Conservation (phyloP, 23 tunicate genomes). For the Oikopleura dioica region DNA sequence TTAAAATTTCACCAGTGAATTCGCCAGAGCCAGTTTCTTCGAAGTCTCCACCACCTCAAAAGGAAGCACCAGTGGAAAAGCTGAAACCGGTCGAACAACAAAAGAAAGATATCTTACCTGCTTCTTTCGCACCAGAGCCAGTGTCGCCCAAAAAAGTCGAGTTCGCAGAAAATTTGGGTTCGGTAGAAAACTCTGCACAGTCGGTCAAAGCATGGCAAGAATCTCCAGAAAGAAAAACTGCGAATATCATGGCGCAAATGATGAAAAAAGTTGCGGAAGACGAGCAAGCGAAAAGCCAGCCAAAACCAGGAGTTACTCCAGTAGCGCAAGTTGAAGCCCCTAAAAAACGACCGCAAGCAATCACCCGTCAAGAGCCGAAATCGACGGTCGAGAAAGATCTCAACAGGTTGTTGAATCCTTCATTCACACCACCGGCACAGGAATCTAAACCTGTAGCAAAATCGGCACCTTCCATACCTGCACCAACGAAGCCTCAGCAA, state of each 20-base stretch:
- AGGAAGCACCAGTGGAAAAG: too few relatives aligned
- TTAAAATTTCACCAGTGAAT: too few relatives aligned
- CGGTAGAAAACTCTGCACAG: background rate
- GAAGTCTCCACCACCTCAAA: too few relatives aligned
- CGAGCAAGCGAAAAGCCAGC: background rate
- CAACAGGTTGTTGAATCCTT: too few relatives aligned
- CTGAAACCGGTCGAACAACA: too few relatives aligned
- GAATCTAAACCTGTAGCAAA: background rate
- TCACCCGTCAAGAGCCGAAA: too few relatives aligned
- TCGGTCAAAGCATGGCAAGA: background rate
- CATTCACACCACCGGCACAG: background rate
- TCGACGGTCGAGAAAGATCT: too few relatives aligned
- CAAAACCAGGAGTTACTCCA: background rate
- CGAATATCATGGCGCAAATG: background rate
- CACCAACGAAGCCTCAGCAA: background rate
- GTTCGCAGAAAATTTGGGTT: background rate
- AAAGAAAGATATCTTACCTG: too few relatives aligned
- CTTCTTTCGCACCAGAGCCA: background rate
- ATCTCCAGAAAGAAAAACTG: background rate
- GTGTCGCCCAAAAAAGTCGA: background rate
- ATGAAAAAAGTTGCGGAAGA: background rate
- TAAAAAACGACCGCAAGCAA: too few relatives aligned
- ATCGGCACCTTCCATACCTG: background rate
- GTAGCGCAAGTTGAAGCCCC: too few relatives aligned
- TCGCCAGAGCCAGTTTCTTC: too few relatives aligned